These are phyloP conservation scores for Turritopsis rubra DNA, from an alignment of 30 jellyfish, hydroid and myxozoan genomes.

Conservation along the genomic window DNA sequence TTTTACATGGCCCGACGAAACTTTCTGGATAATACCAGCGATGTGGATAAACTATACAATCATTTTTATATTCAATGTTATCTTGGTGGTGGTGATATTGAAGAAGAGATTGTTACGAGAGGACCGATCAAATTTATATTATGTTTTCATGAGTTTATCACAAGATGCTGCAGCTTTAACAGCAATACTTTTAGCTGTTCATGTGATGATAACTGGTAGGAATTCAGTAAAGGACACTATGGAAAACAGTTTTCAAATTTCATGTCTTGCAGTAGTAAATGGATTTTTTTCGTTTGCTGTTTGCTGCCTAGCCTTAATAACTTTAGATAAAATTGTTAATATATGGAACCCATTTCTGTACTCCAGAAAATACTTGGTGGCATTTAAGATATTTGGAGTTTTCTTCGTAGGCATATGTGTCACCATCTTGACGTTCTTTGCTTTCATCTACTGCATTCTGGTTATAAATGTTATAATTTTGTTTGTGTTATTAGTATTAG, in stretches of 20 bases:
- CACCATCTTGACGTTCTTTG: neutral
- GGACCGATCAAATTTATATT: neutral
- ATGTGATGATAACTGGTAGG: neutral
- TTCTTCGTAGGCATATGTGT: neutral
- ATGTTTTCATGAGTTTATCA: neutral
- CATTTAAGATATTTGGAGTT: neutral
- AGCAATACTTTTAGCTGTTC: neutral
- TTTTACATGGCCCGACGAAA: neutral
- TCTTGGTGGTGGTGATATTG: neutral
- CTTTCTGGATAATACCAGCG: neutral
- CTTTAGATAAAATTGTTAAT: neutral
- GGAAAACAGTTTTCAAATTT: neutral
- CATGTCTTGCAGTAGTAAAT: neutral
- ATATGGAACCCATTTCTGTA: neutral
- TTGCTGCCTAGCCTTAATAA: neutral
- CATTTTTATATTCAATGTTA: neutral
- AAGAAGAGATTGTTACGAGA: neutral
- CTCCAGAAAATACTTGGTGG: neutral
- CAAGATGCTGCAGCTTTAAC: neutral
- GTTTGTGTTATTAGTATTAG: neutral
- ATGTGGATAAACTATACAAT: neutral
- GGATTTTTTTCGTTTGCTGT: neutral
- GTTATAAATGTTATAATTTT: neutral
- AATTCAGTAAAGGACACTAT: neutral
- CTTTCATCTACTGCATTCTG: neutral